Evolutionary conservation across 2,113 vertebrate genomes (phyloP).

Genomic region (Burhinus bistriatus): DNA sequence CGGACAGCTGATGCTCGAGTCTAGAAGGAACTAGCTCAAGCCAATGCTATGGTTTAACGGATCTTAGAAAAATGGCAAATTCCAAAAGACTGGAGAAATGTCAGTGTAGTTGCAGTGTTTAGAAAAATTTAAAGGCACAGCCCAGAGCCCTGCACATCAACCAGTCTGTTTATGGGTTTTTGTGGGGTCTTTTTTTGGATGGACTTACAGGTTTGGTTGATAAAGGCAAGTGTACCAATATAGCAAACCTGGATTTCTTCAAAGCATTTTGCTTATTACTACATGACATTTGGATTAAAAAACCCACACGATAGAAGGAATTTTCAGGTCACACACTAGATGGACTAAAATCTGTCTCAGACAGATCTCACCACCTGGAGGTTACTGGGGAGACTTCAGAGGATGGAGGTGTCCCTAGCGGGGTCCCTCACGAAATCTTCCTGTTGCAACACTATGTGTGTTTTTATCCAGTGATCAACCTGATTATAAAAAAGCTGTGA

Average conservation of each 20-base stretch:
- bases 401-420: neutral
- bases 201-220: neutral
- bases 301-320: neutral
- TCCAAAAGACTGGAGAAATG: neutral
- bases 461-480: neutral
- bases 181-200: neutral
- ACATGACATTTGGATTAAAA: neutral
- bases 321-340: neutral
- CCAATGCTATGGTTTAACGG: neutral
- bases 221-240: neutral
- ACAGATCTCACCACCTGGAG: neutral
- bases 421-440: neutral
- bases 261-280: neutral
- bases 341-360: neutral
- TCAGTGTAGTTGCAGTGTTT: neutral
- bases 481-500: neutral
- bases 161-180: neutral
- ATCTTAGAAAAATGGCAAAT: conserved; percentile 22
- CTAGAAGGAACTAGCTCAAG: conserved; percentile 43
- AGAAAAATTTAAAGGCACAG: conserved; percentile 2
- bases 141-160: neutral
- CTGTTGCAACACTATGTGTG: neutral
- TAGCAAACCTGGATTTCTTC: neutral
- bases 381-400: neutral
- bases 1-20: conserved; percentile 53